Percentiles rank a stretch among this genome's conserved stretches.
These are phyloP conservation scores for Apostichopus parvimensis DNA, from an alignment of 35 echinoderm and acorn worm species.

Conservation along the genomic window DNA sequence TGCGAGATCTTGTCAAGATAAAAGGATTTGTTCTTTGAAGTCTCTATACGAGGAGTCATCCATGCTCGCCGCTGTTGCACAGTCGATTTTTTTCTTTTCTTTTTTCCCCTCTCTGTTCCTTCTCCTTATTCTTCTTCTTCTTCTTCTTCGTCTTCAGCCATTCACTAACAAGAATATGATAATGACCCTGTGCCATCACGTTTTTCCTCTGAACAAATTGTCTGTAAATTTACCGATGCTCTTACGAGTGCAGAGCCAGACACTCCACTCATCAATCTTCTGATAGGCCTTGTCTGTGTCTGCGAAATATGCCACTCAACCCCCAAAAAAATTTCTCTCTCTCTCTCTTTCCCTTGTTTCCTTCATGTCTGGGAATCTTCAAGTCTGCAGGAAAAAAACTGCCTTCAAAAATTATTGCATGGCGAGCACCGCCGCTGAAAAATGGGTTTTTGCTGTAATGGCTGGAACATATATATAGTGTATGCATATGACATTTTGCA, in stretches of 20 bases:
- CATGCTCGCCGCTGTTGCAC: too few relatives aligned
- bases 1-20: too few relatives aligned
- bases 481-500: not conserved
- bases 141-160: too few relatives aligned
- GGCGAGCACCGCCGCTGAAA: not conserved
- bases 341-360: not conserved
- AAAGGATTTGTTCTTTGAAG: too few relatives aligned
- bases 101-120: too few relatives aligned
- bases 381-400: not conserved
- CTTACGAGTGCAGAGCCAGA: constrained; percentile 9
- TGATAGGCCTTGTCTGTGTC: constrained; percentile 27
- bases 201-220: constrained; percentile 8
- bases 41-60: too few relatives aligned
- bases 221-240: constrained; percentile 10
- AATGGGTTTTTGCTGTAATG: too few relatives aligned
- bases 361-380: not conserved
- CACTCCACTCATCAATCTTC: constrained; percentile 12
- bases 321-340: not conserved
- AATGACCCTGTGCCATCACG: too few relatives aligned
- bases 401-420: not conserved
- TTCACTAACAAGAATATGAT: too few relatives aligned
- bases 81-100: too few relatives aligned
- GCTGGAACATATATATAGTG: too few relatives aligned
- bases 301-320: not conserved
- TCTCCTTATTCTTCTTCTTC: too few relatives aligned